These are phyloP conservation scores for Phrixothrix hirtus DNA, from an alignment of 2,888 invertebrate species.

Conservation along the genomic window DNA sequence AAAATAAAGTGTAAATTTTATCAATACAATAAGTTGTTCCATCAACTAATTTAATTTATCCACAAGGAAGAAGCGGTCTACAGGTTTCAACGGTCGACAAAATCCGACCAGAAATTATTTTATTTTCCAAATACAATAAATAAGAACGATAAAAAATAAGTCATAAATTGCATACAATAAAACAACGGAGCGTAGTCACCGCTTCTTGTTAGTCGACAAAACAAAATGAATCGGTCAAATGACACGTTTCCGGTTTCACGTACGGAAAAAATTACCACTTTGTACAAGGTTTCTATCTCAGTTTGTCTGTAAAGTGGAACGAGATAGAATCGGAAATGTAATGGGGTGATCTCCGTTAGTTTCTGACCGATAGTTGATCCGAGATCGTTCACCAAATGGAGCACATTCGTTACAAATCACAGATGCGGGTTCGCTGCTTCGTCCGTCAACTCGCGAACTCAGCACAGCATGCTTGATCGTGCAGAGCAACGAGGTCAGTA, in stretches of 20 bases:
- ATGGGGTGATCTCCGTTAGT: slow-evolving; percentile 36
- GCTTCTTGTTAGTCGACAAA: slow-evolving; percentile 19
- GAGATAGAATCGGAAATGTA: slow-evolving; percentile 28
- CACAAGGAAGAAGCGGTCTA: too few relatives aligned
- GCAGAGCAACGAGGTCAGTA: slow-evolving; percentile 13
- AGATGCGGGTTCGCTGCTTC: slow-evolving; percentile 29
- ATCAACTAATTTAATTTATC: too few relatives aligned
- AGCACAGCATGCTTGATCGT: slow-evolving; percentile 25
- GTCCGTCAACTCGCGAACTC: slow-evolving; percentile 33
- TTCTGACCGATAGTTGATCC: slow-evolving; percentile 40
- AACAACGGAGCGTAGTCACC: slow-evolving; percentile 4
- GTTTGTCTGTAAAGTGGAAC: slow-evolving; percentile 17
- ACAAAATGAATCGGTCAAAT: slow-evolving; percentile 27
- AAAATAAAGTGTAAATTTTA: too few relatives aligned
- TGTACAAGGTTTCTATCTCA: slow-evolving; percentile 16
- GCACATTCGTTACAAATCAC: slow-evolving; percentile 45
- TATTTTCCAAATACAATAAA: slow-evolving; percentile 6
- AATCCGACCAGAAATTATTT: too few relatives aligned
- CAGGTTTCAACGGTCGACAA: too few relatives aligned
- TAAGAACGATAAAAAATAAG: slow-evolving; percentile 5
- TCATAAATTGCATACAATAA: slow-evolving; percentile 22
- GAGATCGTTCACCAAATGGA: slow-evolving; percentile 41
- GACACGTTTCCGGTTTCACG: slow-evolving; percentile 32
- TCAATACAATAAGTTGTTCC: too few relatives aligned
- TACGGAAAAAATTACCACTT: slow-evolving; percentile 29